Conservation (phyloP, 2,888 invertebrate species). For the Papilio protenor region DNA sequence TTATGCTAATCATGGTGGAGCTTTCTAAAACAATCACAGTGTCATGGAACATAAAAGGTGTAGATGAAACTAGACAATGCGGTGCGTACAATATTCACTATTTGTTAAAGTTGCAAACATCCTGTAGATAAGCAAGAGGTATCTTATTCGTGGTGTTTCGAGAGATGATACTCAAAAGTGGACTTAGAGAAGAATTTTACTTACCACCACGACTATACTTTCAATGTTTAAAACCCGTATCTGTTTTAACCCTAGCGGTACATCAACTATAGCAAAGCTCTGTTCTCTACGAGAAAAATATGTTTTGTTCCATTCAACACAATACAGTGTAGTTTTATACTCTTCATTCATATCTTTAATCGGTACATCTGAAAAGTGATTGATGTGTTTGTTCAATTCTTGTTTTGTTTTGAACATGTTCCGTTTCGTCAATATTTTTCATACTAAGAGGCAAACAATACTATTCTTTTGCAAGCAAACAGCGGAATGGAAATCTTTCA, state of each 20-base stretch:
- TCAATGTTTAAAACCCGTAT: no score
- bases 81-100: no score
- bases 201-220: no score
- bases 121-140: no score
- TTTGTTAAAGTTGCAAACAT: no score
- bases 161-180: no score
- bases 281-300: not conserved
- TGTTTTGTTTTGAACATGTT: not conserved
- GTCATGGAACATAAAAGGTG: no score
- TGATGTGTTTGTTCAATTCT: conserved; percentile 5
- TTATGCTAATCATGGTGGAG: no score
- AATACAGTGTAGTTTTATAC: not conserved
- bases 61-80: no score
- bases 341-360: conserved; percentile 8
- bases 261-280: not conserved
- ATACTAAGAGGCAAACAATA: not conserved
- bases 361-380: conserved; percentile 15
- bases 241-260: not conserved
- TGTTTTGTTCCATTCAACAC: not conserved
- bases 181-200: no score
- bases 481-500: conserved; percentile 8
- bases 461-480: not conserved
- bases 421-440: conserved; percentile 5
- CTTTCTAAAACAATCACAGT: no score
- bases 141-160: no score